Conservation (phyloP, 2,888 invertebrate genomes). For the Cryptocephalus moraei region DNA sequence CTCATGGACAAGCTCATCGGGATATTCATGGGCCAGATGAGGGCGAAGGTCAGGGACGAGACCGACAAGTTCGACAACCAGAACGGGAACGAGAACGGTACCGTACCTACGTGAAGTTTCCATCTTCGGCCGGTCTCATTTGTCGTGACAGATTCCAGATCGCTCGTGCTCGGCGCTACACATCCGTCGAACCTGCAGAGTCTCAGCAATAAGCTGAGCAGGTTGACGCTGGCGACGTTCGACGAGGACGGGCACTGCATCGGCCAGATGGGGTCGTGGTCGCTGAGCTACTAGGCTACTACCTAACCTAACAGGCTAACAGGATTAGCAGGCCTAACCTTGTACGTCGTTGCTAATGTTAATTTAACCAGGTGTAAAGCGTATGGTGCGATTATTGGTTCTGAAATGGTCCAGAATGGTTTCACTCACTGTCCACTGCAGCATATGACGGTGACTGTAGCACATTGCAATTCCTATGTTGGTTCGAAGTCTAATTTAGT, state of each 20-base stretch:
- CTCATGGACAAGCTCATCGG: constrained; percentile 83
- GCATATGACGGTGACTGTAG: no score
- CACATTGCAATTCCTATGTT: no score
- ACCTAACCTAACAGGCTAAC: no score
- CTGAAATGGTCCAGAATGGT: no score
- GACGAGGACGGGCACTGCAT: constrained; percentile 82
- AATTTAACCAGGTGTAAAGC: no score
- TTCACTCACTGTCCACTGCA: no score
- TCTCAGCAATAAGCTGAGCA: constrained; percentile 75
- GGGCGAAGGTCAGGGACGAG: constrained; percentile 39
- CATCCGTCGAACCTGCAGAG: constrained; percentile 47
- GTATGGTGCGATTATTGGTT: no score
- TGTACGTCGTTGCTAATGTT: no score
- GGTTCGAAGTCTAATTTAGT: no score
- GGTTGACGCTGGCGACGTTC: constrained; percentile 79
- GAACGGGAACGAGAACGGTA: constrained; percentile 30
- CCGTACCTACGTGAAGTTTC: no score
- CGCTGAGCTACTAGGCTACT: constrained; percentile 50
- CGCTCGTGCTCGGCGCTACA: constrained; percentile 33
- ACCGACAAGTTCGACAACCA: constrained; percentile 33
- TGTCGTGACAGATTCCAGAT: constrained; percentile 36
- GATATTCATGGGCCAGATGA: constrained; percentile 69
- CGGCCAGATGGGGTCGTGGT: constrained; percentile 79
- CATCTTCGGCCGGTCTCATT: constrained; percentile 22
- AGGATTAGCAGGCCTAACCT: no score